A percentile compares a stretch with the other conserved stretches of the same genome.
These are phyloP conservation scores for Elysia chlorotica DNA, from an alignment of 1,140 invertebrate genomes.

Conservation along the genomic window DNA sequence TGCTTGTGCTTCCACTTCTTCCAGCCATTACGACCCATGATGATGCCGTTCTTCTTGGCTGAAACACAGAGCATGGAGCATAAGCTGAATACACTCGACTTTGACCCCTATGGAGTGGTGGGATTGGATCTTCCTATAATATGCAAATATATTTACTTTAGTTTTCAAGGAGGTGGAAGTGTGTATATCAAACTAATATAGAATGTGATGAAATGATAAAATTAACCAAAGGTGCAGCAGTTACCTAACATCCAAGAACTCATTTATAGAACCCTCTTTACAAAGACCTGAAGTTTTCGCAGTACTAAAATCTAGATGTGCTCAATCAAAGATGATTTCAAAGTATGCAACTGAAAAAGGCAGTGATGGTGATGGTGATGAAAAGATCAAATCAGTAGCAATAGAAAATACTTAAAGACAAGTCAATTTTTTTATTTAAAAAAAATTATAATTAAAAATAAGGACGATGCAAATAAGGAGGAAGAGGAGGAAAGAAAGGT, in stretches of 20 bases:
- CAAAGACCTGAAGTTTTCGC: too few species aligned
- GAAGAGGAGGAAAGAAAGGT: too few species aligned
- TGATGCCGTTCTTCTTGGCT: conserved; percentile 18
- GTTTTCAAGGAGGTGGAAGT: too few species aligned
- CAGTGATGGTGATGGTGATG: too few species aligned
- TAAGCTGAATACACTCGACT: neutral
- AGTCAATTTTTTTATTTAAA: neutral
- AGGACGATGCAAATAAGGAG: neutral
- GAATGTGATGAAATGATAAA: neutral
- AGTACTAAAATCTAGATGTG: neutral
- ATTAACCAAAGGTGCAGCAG: too few species aligned
- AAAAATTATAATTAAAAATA: neutral
- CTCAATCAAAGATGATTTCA: neutral
- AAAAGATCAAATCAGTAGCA: too few species aligned
- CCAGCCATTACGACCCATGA: neutral
- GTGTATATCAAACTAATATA: neutral
- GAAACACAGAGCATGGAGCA: neutral
- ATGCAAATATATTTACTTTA: too few species aligned
- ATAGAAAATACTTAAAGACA: neutral
- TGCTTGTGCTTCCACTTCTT: neutral
- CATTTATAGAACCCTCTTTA: too few species aligned
- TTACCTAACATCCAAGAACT: too few species aligned
- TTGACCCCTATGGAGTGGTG: too few species aligned
- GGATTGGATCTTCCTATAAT: too few species aligned
- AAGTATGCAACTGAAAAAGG: neutral